Evolutionary conservation across 1,140 invertebrate species (phyloP).

Genomic region (Diabrotica virgifera): DNA sequence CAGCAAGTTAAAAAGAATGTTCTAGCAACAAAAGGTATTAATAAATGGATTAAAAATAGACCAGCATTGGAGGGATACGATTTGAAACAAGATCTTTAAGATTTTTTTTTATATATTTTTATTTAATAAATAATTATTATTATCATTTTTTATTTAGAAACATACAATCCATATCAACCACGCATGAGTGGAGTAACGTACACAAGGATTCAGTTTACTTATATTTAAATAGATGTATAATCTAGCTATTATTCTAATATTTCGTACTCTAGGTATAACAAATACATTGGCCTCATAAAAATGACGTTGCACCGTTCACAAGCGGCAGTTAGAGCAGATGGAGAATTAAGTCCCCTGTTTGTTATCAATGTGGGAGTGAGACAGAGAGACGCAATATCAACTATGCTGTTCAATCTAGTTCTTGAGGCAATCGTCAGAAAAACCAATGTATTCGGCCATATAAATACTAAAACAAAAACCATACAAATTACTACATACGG

Average conservation of each 20-base stretch:
- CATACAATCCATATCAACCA: no score
- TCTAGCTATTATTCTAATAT: slow-evolving; percentile 1
- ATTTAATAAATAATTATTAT: background rate
- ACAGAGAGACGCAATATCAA: no score
- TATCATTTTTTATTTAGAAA: no score
- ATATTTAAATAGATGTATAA: background rate
- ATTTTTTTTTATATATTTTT: background rate
- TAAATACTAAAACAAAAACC: background rate
- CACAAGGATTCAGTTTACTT: background rate
- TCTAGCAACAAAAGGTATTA: slow-evolving; percentile 56
- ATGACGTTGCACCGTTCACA: background rate
- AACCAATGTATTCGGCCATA: no score
- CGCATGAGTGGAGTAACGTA: no score
- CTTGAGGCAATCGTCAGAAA: no score
- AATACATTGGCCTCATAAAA: no score
- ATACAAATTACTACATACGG: background rate
- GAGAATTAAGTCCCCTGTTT: no score
- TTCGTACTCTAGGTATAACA: background rate
- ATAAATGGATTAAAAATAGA: slow-evolving; percentile 61
- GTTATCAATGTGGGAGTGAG: no score
- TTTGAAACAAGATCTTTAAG: slow-evolving; percentile 5
- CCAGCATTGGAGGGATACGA: background rate
- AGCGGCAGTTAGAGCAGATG: no score
- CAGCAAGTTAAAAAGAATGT: slow-evolving; percentile 55
- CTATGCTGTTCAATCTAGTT: no score